Percentiles rank a stretch among this genome's conserved stretches.
Conservation (phyloP, 2,888 invertebrate species). For the Cataglyphis rosenhaueri region DNA sequence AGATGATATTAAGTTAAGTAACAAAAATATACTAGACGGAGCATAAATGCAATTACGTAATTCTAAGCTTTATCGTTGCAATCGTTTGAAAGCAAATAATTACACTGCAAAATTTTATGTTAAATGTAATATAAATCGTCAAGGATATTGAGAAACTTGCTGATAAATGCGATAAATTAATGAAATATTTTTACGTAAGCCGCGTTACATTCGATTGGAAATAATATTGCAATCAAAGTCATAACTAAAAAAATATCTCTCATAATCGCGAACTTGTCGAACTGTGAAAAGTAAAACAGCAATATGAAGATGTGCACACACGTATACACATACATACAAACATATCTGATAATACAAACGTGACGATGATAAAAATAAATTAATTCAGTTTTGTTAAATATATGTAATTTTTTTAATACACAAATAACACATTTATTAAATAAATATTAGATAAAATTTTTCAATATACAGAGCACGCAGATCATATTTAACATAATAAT, state of each 20-base stretch:
- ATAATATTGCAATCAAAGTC: constrained; percentile 26
- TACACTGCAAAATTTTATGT: background rate
- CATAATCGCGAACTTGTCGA: constrained; percentile 31
- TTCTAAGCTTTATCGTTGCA: background rate
- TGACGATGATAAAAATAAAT: background rate
- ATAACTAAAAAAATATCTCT: constrained; percentile 33
- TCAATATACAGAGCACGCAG: background rate
- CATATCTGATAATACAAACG: background rate
- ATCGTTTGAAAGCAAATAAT: constrained; percentile 9
- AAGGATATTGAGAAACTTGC: constrained; percentile 10
- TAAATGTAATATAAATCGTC: background rate
- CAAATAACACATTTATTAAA: background rate
- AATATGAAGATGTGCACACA: background rate
- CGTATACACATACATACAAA: background rate
- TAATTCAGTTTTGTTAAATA: constrained; percentile 12
- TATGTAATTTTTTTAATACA: background rate
- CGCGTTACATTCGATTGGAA: background rate
- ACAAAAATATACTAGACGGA: background rate
- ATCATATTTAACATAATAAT: background rate
- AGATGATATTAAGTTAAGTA: background rate
- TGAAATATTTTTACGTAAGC: background rate
- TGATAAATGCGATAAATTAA: background rate
- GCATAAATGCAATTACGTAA: background rate
- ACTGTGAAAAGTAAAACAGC: constrained; percentile 46
- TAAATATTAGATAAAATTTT: background rate